phyloP scores from a whole-genome alignment of 2,888 invertebrate species.

The Malthinus flaveolus region DNA sequence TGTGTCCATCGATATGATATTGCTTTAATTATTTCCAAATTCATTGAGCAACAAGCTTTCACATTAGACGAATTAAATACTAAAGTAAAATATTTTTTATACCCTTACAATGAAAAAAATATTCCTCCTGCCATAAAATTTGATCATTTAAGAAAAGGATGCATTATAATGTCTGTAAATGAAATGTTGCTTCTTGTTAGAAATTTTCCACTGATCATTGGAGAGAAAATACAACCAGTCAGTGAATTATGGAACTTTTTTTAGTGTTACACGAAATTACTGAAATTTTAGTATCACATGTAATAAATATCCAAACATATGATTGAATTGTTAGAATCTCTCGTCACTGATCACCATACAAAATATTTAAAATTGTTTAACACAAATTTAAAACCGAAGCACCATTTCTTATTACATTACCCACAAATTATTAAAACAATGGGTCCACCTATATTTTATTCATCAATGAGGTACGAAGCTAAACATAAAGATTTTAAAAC shows the following conservation, averaged over 20 bases:
- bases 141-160: conserved; percentile 13
- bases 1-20: conserved; percentile 20
- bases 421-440: background rate
- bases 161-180: conserved; percentile 32
- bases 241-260: conserved; percentile 13
- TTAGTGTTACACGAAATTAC: background rate
- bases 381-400: background rate
- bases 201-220: conserved; percentile 29
- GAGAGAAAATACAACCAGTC: conserved; percentile 24
- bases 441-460: conserved; percentile 1
- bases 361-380: conserved; percentile 8
- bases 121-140: conserved; percentile 23
- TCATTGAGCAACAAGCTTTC: conserved; percentile 18
- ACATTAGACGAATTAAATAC: conserved; percentile 20
- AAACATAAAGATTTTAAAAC: conserved; percentile 2
- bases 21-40: conserved; percentile 12
- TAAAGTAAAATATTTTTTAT: conserved; percentile 27
- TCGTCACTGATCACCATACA: conserved; percentile 16
- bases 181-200: conserved; percentile 31
- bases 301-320: background rate
- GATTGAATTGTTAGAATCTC: background rate
- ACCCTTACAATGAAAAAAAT: conserved; percentile 14
- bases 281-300: background rate
- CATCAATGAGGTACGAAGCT: no score
- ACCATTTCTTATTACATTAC: conserved; percentile 2